Conservation (phyloP, 2,888 invertebrate genomes). For the Ceratothoa steindachneri region DNA sequence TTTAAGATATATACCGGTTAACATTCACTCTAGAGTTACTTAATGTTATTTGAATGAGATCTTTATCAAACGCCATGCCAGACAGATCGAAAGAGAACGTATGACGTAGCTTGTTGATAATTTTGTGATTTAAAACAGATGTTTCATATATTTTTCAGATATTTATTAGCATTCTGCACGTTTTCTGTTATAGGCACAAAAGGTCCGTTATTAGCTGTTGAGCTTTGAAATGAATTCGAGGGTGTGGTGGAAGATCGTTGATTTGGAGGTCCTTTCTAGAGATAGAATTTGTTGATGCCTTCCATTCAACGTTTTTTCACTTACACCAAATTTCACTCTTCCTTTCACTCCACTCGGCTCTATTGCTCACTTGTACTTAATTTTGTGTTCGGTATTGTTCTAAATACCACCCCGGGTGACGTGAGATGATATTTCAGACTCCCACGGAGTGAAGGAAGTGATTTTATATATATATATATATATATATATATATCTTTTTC, state of each 20-base stretch:
- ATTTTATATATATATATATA: too few relatives aligned
- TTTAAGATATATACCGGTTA: not conserved
- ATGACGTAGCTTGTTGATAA: constrained; percentile 8
- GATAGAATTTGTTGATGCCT: not conserved
- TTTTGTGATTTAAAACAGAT: constrained; percentile 37
- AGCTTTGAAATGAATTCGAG: not conserved
- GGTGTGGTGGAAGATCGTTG: not conserved
- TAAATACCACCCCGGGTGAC: not conserved
- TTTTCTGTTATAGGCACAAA: constrained; percentile 38
- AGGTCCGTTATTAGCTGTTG: constrained; percentile 8
- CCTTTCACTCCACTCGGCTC: not conserved
- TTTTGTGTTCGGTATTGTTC: constrained; percentile 8
- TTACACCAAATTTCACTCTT: not conserved
- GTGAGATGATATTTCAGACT: not conserved
- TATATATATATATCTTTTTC: not conserved
- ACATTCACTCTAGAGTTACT: not conserved
- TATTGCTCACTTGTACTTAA: constrained; percentile 9
- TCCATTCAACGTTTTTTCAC: not conserved
- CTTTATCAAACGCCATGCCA: not conserved
- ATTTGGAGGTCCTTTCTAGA: not conserved
- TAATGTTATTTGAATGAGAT: not conserved
- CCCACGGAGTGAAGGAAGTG: not conserved
- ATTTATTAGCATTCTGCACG: constrained; percentile 41
- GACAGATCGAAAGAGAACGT: not conserved
- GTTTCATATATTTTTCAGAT: constrained; percentile 43